Evolutionary conservation across 2,888 invertebrate species (phyloP), one percentile per base, ranked within the genome.

Genomic region (Drosophila quinaria): DNA sequence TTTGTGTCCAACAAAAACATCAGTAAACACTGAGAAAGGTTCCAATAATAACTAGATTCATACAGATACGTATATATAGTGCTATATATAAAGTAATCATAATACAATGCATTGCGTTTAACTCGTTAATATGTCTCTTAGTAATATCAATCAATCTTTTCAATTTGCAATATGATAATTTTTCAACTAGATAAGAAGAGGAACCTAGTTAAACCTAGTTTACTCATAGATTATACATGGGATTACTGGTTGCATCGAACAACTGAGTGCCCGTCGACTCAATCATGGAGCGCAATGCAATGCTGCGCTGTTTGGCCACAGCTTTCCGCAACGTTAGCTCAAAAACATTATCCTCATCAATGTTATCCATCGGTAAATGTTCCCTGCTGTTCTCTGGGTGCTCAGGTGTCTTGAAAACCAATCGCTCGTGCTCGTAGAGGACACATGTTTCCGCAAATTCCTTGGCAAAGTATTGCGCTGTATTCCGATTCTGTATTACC

Each of bases 191-290:
- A 56, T 78, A 42, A 72, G 86, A 76, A 65, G 15, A 52, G 62
- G 60, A 76, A 69, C n/a, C 9, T 25, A 39, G 37, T 54, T 25
- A 25, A 46, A 41, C 19, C 39, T 61, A 35, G 59, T 17, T 59
- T 17, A 35, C 49, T 73, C 77, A 91, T 39, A 92, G 89, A 81
- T 92, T 92, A 80, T 92, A 92, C 90, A 92, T 91, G 59, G 92
- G 92, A 83, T 92, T 92, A 77, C 90, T 92, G 52, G 92, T 92
- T 25, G 92, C 92, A 69, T 92, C 93, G 35, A 92, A 93, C 33
- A 95, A 89, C 87, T 95, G 94, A 69, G 94, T 94, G 47, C 94
- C 94, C 33, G 95, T 95, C 8, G 94, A 94, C 77, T 94, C 94
- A 49, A 95, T 94, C 91, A 95, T 93, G 44, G 94, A 93, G 71